Evolutionary conservation across 1,140 invertebrate species (phyloP), one percentile per base, ranked within the genome.

Genomic region (Polyergus mexicanus): DNA sequence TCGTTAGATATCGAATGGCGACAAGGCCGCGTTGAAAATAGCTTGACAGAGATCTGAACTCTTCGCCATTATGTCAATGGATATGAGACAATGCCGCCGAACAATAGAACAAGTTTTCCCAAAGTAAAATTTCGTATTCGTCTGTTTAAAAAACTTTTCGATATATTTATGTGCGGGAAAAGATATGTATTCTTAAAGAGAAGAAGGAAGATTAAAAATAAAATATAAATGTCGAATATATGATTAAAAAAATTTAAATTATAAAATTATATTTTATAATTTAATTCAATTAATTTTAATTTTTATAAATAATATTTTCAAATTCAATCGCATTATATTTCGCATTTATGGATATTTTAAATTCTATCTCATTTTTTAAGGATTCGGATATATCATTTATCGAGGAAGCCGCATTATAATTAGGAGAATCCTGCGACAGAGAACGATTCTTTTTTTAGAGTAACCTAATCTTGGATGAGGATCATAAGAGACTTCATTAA

Each of bases 1-100:
- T 81, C 54, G 75, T 86, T 78, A 85, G 71, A 68, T 44, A 56
- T 44, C 78, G 22, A 28, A 85, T 72, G 71, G 22, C 13, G 69
- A 81, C 85, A 84, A 91, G 84, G 77, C 72, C 85, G 78, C 56
- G 80, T 88, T 78, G 87, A 88, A 92, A 92, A 88, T 90, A 88
- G 62, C 86, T 32, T n/a, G 16, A 0, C n/a, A 35, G 2, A 58
- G n/a, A 51, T 0, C 47, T 56, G 10, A 80, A 41, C 6, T 28
- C 35, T 35, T 19, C 25, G 13, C 35, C 35, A 2, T 35, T 47
- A 28, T 78, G 22, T 71, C 35, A 25, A 56, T 1, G 38, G 16
- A 13, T 62, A 25, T 7, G 19, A 58, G 16, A 28, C 0, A 22
- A 47, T 41, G 16, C 3, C 7, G 16, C 3, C 7, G 41, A 74